These are phyloP conservation scores for Fundulus diaphanus DNA, from an alignment of 2,797 vertebrate species.

Conservation along the genomic window DNA sequence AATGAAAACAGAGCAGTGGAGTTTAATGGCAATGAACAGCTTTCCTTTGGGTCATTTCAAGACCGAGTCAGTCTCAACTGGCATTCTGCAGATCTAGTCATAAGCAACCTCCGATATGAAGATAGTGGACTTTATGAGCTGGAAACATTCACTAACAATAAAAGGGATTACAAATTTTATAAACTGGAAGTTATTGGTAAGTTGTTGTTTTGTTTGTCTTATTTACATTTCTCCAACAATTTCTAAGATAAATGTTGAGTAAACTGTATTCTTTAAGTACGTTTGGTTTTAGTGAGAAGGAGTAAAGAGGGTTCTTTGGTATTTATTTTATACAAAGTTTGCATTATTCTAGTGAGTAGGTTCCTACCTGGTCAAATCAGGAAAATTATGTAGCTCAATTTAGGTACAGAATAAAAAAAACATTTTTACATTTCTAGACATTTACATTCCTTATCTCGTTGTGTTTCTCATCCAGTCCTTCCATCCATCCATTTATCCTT, in stretches of 20 bases:
- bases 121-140: conserved; percentile 66
- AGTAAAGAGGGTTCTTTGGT: no score
- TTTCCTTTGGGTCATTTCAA: rapidly evolving
- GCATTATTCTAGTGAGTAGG: no score
- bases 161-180: rapidly evolving
- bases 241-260: not conserved
- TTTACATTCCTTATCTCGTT: no score
- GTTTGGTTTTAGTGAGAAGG: no score
- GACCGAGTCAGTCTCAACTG: conserved; percentile 49
- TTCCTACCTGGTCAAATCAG: no score
- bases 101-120: conserved; percentile 29
- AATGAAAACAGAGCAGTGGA: conserved; percentile 56
- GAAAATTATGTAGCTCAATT: no score
- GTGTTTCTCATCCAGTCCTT: no score
- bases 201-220: conserved; percentile 8
- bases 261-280: no score
- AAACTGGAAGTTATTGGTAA: conserved; percentile 68
- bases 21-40: conserved; percentile 22
- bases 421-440: no score
- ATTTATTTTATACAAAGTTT: no score
- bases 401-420: no score
- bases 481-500: no score
- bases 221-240: not conserved
- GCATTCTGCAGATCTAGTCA: conserved; percentile 34
- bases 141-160: not conserved